phyloP scores from a whole-genome alignment of 2,113 vertebrate species.

The Ivindomyrus marchei region DNA sequence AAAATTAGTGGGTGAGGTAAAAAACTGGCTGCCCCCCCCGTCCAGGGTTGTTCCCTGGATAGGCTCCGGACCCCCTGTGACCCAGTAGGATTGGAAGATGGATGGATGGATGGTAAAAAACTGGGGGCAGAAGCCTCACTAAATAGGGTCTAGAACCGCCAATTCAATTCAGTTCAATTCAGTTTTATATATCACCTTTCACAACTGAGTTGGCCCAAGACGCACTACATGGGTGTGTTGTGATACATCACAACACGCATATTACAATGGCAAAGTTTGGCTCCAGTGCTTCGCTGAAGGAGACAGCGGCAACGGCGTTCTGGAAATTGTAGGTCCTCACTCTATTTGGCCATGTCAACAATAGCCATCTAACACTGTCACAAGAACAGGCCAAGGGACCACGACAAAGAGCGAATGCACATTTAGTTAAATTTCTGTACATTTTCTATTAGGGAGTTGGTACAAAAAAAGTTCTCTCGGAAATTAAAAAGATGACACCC shows the following conservation, averaged over 20 bases:
- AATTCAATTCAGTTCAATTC: background rate
- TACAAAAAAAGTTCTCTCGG: constrained; percentile 44
- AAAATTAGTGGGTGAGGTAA: background rate
- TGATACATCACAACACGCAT: background rate
- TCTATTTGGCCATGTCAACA: background rate
- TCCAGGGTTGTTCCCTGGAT: too few species aligned
- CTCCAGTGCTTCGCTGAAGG: background rate
- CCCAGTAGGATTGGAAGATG: too few species aligned
- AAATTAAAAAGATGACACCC: constrained; percentile 53
- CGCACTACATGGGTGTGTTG: background rate
- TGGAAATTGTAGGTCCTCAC: too few species aligned
- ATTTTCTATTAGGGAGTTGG: constrained; percentile 28
- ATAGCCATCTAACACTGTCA: background rate
- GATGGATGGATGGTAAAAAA: background rate
- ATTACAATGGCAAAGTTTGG: background rate
- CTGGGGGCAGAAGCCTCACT: background rate
- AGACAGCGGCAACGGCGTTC: background rate
- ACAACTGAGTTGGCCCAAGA: background rate
- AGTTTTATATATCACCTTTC: background rate
- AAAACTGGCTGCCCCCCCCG: background rate
- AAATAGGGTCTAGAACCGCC: background rate
- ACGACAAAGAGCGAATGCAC: background rate
- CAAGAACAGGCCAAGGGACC: background rate
- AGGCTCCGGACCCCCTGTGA: too few species aligned
- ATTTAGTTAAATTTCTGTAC: background rate